Percentiles rank a stretch among this genome's conserved stretches.
Conservation (phyloP, 2,797 vertebrate species). For the Chelon labrosus region DNA sequence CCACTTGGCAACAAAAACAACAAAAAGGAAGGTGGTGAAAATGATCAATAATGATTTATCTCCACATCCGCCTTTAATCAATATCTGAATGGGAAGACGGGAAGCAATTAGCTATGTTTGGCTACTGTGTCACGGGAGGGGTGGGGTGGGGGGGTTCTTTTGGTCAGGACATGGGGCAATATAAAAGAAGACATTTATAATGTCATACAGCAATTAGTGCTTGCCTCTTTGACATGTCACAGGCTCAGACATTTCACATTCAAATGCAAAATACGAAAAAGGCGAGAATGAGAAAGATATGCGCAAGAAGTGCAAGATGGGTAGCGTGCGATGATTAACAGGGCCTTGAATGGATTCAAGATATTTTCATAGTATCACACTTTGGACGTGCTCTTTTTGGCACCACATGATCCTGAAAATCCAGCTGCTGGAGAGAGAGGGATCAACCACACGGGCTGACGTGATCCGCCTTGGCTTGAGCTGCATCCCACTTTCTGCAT, state of each 20-base stretch:
- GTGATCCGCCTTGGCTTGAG: slow-evolving; percentile 31
- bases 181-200: slow-evolving; percentile 14
- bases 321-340: slow-evolving; percentile 7
- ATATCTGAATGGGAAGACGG: neutral
- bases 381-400: slow-evolving; percentile 40
- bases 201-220: neutral
- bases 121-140: neutral
- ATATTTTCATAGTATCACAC: slow-evolving; percentile 8
- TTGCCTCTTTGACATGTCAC: neutral
- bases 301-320: slow-evolving; percentile 20
- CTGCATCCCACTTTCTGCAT: neutral
- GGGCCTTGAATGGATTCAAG: neutral
- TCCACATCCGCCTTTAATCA: slow-evolving; percentile 10
- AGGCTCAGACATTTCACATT: neutral
- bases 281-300: slow-evolving; percentile 12
- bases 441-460: slow-evolving; percentile 38
- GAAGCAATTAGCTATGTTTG: neutral
- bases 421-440: slow-evolving; percentile 15
- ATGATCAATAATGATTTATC: slow-evolving; percentile 5
- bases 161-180: neutral
- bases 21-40: neutral
- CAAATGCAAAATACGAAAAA: neutral
- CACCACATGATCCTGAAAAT: slow-evolving; percentile 20
- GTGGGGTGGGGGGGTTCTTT: neutral
- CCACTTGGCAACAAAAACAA: neutral